A percentile compares a stretch with the other conserved stretches of the same genome.
Conservation (phyloP, 2,888 invertebrate genomes). For the Rhagonycha lutea region DNA sequence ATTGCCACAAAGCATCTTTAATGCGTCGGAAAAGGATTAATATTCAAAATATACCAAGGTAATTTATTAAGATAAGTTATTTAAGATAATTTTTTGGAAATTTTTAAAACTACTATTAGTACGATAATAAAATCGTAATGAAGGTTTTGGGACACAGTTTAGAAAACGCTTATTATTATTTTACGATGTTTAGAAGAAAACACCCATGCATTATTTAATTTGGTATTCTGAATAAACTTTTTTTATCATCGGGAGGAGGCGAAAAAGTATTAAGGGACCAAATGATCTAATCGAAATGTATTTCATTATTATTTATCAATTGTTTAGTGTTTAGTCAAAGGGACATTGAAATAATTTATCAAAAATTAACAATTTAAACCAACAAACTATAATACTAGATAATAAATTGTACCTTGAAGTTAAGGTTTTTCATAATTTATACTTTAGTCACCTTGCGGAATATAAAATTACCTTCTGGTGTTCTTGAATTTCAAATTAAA, state of each 20-base stretch:
- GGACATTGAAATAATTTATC: background rate
- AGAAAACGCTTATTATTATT: no score
- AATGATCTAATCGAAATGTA: background rate
- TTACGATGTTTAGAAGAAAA: no score
- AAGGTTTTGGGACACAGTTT: no score
- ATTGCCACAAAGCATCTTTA: conserved; percentile 51
- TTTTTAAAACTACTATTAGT: no score
- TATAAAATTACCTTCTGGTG: background rate
- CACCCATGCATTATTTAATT: no score
- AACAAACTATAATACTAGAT: background rate
- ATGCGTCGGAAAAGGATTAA: conserved; percentile 66
- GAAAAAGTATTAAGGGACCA: background rate
- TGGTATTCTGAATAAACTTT: no score
- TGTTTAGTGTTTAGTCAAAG: background rate
- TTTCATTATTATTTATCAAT: background rate
- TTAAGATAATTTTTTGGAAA: no score
- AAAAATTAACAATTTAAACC: background rate
- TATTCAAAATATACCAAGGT: conserved; percentile 73
- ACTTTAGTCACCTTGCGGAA: background rate
- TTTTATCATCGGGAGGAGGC: no score
- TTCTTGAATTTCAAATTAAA: background rate
- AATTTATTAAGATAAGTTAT: no score
- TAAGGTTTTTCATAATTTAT: conserved; percentile 2
- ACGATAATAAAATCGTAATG: no score
- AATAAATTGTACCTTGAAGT: conserved; percentile 1